Evolutionary conservation across 2,113 vertebrate species (phyloP), one percentile per base, ranked within the genome.

Genomic region (Chaetura pelagica): DNA sequence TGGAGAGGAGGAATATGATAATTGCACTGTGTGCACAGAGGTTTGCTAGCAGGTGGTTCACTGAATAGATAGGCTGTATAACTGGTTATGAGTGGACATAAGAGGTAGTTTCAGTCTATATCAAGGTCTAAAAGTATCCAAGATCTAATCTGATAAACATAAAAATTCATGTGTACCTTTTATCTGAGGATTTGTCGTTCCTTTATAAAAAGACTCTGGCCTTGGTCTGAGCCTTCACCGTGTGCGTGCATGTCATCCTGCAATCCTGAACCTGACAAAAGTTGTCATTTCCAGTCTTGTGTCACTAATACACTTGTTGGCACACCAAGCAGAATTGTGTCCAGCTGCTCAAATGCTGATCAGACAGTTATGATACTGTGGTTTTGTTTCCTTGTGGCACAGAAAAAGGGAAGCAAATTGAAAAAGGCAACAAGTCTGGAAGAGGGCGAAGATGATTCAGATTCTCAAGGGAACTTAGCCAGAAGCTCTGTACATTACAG

Each of bases 361-460:
- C 89, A 87, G 34, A 32, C 10, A 4, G 34, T 55, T 66, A 24
- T 44, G 48, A 67, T 54, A 51, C 71, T 90, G 17, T 14, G 22
- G 9, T 77, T 96, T 95, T 93, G 34, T 94, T 77, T 92, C 51
- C 49, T 48, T 89, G 83, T 96, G 69, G 58, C 90, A 62, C 95
- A 99, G 99, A 99, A 99, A 97, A 99, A 99, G 98, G 96, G 98
- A 16, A 97, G 96, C 93, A 99, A 99, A 94, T 92, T 99, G 90
- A 99, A 99, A 98, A 99, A 98, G 94, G 93, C 96, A 1, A 97
- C 99, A 11, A 99, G 99, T 89, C 96, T 99, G 90, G 99, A 99
- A 92, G 99, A 99, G 81, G 98, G 98, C 0, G 99, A 98, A n/a
- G 99, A 98, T 2, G 98, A 98, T 72, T 98, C 89, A 10, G 99